phyloP scores from a whole-genome alignment of 2,113 vertebrate species.

The Lagopus leucura region DNA sequence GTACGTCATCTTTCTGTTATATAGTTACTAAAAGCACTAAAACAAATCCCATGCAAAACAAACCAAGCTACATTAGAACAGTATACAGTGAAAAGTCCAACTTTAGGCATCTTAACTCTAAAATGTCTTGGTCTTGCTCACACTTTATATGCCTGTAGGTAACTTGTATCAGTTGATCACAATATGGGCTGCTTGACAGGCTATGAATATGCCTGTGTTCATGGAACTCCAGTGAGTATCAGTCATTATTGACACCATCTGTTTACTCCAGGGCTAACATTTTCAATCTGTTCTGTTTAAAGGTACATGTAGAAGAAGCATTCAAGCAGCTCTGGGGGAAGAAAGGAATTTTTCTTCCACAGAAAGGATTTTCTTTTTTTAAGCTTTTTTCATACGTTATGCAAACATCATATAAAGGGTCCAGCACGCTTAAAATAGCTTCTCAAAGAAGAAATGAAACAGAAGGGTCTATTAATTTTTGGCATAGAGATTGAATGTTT shows the following conservation, averaged over 20 bases:
- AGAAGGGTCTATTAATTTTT: background rate
- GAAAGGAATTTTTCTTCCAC: background rate
- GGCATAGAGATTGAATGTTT: background rate
- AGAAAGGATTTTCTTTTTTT: background rate
- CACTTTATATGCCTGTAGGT: background rate
- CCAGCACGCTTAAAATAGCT: background rate
- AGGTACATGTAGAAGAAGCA: background rate
- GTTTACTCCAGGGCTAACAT: background rate
- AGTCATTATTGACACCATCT: background rate
- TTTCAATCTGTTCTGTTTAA: background rate
- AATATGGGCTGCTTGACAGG: background rate
- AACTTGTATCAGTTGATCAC: background rate
- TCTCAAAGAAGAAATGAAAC: background rate
- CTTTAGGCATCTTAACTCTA: background rate
- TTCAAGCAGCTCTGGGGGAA: background rate
- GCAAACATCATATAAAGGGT: background rate
- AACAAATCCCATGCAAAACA: background rate
- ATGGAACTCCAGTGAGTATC: background rate
- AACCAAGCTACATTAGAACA: background rate
- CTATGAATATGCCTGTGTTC: background rate
- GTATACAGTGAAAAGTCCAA: background rate
- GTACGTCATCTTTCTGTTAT: background rate
- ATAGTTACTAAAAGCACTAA: fast-evolving
- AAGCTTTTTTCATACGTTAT: background rate
- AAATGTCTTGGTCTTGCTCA: background rate